phyloP scores from a whole-genome alignment of 1,140 invertebrate genomes.

The Drosophila setifemur region DNA sequence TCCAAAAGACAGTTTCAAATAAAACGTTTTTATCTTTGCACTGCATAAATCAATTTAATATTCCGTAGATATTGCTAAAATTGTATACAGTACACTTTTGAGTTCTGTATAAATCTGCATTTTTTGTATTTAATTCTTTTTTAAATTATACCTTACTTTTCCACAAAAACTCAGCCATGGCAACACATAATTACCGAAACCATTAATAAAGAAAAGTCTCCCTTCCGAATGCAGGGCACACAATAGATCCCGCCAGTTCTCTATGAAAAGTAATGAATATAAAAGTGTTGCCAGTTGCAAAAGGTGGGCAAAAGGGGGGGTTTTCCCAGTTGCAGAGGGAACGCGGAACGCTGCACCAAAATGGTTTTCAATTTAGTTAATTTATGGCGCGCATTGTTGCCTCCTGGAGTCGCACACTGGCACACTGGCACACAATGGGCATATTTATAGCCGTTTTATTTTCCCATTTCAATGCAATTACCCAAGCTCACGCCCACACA shows the following conservation, averaged over 20 bases:
- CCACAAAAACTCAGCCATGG: neutral
- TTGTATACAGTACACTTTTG: no score
- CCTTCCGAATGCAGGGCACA: slow-evolving; percentile 12
- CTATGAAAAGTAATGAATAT: slow-evolving; percentile 64
- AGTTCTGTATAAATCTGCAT: no score
- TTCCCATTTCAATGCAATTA: slow-evolving; percentile 72
- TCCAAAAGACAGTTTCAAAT: no score
- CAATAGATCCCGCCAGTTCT: slow-evolving; percentile 18
- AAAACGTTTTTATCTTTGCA: no score
- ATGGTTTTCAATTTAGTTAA: slow-evolving; percentile 76
- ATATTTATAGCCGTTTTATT: slow-evolving; percentile 75
- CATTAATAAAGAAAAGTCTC: slow-evolving; percentile 5
- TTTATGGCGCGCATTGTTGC: slow-evolving; percentile 67
- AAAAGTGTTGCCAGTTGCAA: slow-evolving; percentile 52
- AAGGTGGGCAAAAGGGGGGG: neutral
- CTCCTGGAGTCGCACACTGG: slow-evolving; percentile 36
- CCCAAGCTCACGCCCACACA: slow-evolving; percentile 13
- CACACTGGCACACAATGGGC: slow-evolving; percentile 52
- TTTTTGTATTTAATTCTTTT: no score
- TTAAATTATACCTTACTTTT: no score
- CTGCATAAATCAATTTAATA: no score
- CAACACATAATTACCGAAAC: slow-evolving; percentile 12
- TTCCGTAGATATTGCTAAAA: no score
- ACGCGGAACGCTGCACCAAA: slow-evolving; percentile 36
- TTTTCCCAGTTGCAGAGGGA: neutral